Conservation (phyloP, 2,797 vertebrate genomes). For the Rhinoraja longicauda region DNA sequence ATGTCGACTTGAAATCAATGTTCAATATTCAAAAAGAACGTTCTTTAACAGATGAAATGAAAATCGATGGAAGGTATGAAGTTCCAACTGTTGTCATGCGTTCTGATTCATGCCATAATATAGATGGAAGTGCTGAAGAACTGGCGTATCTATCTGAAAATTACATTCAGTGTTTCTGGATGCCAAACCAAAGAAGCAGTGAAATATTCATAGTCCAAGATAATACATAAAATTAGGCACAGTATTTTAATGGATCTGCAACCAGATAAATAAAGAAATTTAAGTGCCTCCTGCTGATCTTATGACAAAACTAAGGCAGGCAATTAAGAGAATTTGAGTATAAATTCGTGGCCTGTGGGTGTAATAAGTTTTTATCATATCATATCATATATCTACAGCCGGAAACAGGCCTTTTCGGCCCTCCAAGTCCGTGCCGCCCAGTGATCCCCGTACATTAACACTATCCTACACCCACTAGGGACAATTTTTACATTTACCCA, state of each 20-base stretch:
- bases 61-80: not conserved
- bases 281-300: not conserved
- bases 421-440: too few relatives aligned
- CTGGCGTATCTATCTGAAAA: not conserved
- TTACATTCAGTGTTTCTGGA: not conserved
- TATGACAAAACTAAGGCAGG: not conserved
- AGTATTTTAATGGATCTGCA: not conserved
- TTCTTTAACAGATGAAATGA: too few relatives aligned
- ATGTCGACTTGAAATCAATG: not conserved
- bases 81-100: not conserved
- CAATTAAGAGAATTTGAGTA: not conserved
- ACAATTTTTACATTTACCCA: too few relatives aligned
- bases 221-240: not conserved
- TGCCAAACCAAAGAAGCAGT: not conserved
- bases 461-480: too few relatives aligned
- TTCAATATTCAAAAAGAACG: not conserved
- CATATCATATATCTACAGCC: too few relatives aligned
- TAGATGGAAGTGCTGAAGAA: not conserved
- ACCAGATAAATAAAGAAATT: not conserved
- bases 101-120: not conserved
- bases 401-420: too few relatives aligned
- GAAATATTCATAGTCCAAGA: not conserved
- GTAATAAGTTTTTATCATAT: not conserved
- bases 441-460: too few relatives aligned
- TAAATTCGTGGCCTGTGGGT: not conserved